Base-by-base conservation (phyloP, 2,797 vertebrate genomes). In the Ctenosaura bakeri region DNA sequence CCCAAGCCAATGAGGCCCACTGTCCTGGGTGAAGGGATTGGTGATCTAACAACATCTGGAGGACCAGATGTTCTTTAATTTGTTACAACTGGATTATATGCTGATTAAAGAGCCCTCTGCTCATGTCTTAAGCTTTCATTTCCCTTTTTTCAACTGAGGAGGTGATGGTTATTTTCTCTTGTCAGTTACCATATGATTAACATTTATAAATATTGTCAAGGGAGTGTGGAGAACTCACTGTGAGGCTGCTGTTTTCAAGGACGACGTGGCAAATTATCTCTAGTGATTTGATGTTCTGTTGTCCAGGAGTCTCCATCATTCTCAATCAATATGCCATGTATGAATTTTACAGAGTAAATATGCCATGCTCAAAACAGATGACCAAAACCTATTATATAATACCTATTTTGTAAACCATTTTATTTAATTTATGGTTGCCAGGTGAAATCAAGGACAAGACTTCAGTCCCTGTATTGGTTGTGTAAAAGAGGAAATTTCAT, bases 341-440 rank as follows among this genome's bases (percentile, higher is more conserved):
- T 66, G 42, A 87, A 66, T 46, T 69, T 88, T 88, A 80, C 4
- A 35, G 32, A 29, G 24, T 76, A 87, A 78, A 87, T 66, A 66
- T 38, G 69, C 32, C 42, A n/a, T 22, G 24, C 9, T 29, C 42
- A 50, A 87, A 35, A 79, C 3, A 79, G 10, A 6, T 26, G 42
- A 20, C 56, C 62, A 88, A 66, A 16, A 50, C n/a, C 20, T 62
- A 29, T 87, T 26, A n/a, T 69, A 14, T 79, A 22, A 80, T 80
- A 66, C 12, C 26, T 14, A 7, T 66, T 50, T 79, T 66, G 38
- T 50, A 32, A 64, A 4, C 16, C 1, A 16, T 12, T 64, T 59
- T 78, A 77, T 3, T 50, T 42, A 78, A 77, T 62, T 69, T 26
- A 84, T 62, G 22, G 1, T 24, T 69, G 8, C 66, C 64, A 29